Evolutionary conservation across 1,140 invertebrate species (phyloP), one percentile per base, ranked within the genome.

Genomic region (Pogonognathellus flavescens): DNA sequence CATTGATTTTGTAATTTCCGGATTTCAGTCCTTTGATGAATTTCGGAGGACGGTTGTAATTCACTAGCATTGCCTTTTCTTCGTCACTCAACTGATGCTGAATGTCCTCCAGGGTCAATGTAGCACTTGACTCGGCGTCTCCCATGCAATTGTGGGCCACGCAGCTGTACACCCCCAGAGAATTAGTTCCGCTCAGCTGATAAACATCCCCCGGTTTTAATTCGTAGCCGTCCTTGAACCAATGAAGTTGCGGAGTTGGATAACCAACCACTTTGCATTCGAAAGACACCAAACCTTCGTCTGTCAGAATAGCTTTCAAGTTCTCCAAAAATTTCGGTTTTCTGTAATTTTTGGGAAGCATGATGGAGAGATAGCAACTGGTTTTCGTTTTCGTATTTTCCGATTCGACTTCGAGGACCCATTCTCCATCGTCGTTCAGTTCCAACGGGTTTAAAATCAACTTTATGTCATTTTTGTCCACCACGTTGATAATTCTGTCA

Each of bases 151-250:
- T 98, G 87, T 91, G 93, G 0, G 97, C 97, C 52, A 62, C 18
- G 52, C 59, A 72, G 20, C 60, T 97, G 90, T 98, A 98, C 5
- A 95, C 96, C 14, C 97, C 96, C 92, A 90, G 90, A 0, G 95
- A 96, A 90, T 96, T 97, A 7, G 95, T 96, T 41, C 96, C 96
- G 1, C 95, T 97, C 6, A 97, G 91, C 89, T 97, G 96, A 90
- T 97, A 97, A 18, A 97, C 96, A 91, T 97, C 96, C 13, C 96
- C 96, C 0, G 96, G 96, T 90, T 96, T 96, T 20, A 97, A 91
- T 90, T 97, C 96, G 89, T 96, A 94, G 0, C 96, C 96, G 91
- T 97, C 96, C 91, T 97, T 97, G 89, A 96, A 97, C 96, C 96
- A 97, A 89, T 93, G 93, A 0, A 97, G 91, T 57, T 94, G 90